Base-by-base conservation (phyloP, 2,888 invertebrate genomes). In the Neoaliturus tenellus region DNA sequence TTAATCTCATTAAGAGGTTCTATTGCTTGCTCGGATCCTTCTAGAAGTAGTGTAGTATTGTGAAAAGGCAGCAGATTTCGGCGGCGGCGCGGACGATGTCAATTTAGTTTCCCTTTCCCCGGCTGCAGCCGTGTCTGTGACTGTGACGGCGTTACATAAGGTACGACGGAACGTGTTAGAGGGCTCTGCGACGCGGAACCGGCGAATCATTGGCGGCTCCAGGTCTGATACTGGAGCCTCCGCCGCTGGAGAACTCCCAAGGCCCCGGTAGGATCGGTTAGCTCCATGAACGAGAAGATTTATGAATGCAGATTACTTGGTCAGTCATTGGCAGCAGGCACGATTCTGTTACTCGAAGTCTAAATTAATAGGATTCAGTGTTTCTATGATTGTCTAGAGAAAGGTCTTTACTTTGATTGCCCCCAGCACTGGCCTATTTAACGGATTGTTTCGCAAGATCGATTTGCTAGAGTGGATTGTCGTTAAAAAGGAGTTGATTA, bases 61-160 rank as follows among this genome's bases (percentile, higher is more conserved):
- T 44, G 44, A 14, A 14, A 44, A 44, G 44, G 51, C 39, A 48
- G 48, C 14, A 12, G 51, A 51, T 51, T 62, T 62, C 31, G 1
- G 31, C n/a, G 62, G 1, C 14, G 62, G 28, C 62, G 62, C 62
- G 62, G 28, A 28, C 31, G 55, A 55, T 55, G 14, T 5, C 62
- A 14, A 28, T 62, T 62, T 28, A 62, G 62, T 62, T 62, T 62
- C 62, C 62, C 62, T 62, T 62, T 62, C 62, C 31, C 62, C 55
- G 55, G 55, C 55, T 12, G 23, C 48, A 48, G 48, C 55, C 14
- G 62, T 62, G 62, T 28, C 62, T 62, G 55, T 55, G 62, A 62
- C 62, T 28, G 62, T 58, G 58, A 28, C 62, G 62, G 62, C 20
- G 58, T 62, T 25, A 62, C 62, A 28, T 62, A 62, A 62, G 25